A percentile compares a stretch with the other conserved stretches of the same genome.
Evolutionary conservation across 2,113 vertebrate genomes (phyloP).

Genomic region (Polyodon spathula): DNA sequence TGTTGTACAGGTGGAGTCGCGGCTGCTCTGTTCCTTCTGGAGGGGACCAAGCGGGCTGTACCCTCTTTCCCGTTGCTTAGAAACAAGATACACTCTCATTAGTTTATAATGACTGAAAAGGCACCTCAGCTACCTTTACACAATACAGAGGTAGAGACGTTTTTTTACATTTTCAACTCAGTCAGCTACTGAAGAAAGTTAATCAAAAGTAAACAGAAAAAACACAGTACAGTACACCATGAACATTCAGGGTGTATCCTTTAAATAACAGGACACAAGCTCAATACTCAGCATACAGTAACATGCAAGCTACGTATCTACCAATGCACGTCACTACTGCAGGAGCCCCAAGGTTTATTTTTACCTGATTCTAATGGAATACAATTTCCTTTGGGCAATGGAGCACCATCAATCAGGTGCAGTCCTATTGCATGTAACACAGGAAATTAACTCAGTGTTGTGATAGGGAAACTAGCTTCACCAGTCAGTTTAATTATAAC

Average conservation of each 20-base stretch:
- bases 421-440: too few species aligned
- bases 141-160: constrained; percentile 8
- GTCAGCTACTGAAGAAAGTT: not conserved
- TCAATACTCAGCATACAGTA: too few species aligned
- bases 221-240: constrained; percentile 32
- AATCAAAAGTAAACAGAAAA: not conserved
- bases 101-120: constrained; percentile 18
- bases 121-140: constrained; percentile 18
- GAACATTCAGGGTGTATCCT: not conserved
- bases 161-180: constrained; percentile 21
- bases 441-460: too few species aligned
- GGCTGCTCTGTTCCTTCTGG: constrained; percentile 66
- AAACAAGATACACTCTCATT: constrained; percentile 11
- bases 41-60: constrained; percentile 72
- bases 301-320: too few species aligned
- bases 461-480: too few species aligned
- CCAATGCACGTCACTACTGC: too few species aligned
- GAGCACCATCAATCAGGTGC: too few species aligned
- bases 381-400: too few species aligned
- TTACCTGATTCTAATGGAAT: too few species aligned
- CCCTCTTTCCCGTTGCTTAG: constrained; percentile 69
- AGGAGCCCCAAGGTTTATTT: too few species aligned
- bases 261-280: too few species aligned
- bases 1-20: constrained; percentile 83
- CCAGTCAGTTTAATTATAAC: too few species aligned